Evolutionary conservation across 2,888 invertebrate genomes (phyloP), one percentile per base, ranked within the genome.

Genomic region (Pimpla rufipes): DNA sequence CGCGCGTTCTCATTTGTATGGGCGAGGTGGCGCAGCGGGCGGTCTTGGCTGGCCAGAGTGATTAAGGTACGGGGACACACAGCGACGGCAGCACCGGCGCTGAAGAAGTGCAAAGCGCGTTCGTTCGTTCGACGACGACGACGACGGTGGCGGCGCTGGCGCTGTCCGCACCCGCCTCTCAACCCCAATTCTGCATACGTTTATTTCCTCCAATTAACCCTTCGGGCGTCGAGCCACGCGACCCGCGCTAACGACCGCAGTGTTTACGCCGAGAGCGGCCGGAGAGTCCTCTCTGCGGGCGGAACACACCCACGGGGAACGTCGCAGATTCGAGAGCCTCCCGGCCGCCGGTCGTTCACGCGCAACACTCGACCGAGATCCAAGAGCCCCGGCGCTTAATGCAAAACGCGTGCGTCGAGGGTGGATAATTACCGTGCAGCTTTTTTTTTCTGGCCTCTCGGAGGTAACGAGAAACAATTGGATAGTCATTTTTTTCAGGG

Each of bases 171-270:
- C 35, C 37, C 37, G 37, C 10, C 18, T 79, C 82, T 55, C 74
- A n/a, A 29, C 64, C 78, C 59, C 57, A 67, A 66, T 84, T 80
- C 76, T 83, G 87, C 85, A 85, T 87, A 88, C 88, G 83, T 85
- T 90, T 90, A 90, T 90, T 90, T 90, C 91, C 90, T 92, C 92
- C 92, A 92, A 92, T 92, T 92, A 92, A 92, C 92, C 91, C 91
- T 91, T 91, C 90, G 90, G 90, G 90, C 89, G 88, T 89, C 86
- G 89, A 82, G 89, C 86, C 89, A 89, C 90, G 90, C 88, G 88
- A 90, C 91, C 90, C 81, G 86, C 91, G 89, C 91, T 92, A 91
- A 90, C 89, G 91, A 90, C 89, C 90, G 88, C 88, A 86, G 85
- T 90, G 89, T 89, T 90, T 90, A 90, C 88, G 78, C 85, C 85